Evolutionary conservation across 1,140 invertebrate species (phyloP).

Genomic region (Octopus sinensis): DNA sequence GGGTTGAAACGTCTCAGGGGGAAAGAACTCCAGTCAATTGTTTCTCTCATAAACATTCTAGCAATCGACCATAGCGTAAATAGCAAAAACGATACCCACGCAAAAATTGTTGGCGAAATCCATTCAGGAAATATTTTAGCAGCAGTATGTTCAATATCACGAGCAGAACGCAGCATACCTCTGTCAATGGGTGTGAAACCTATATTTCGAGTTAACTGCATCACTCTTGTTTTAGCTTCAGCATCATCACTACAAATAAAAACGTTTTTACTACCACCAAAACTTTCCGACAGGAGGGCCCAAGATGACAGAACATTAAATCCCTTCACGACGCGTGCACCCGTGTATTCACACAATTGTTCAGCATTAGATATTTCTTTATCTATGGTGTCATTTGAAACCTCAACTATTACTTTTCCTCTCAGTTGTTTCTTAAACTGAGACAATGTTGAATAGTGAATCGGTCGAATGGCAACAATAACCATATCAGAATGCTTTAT

Average conservation of each 20-base stretch:
- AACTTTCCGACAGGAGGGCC: constrained; percentile 41
- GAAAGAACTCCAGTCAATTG: constrained; percentile 43
- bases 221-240: constrained; percentile 32
- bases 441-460: constrained; percentile 36
- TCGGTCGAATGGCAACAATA: constrained; percentile 43
- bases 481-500: constrained; percentile 20
- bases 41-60: constrained; percentile 44
- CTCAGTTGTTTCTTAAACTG: constrained; percentile 26
- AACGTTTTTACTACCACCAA: constrained; percentile 35
- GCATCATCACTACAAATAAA: constrained; percentile 42
- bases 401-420: constrained; percentile 47
- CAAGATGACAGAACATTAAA: constrained; percentile 54
- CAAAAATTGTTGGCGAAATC: constrained; percentile 41
- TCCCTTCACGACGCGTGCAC: constrained; percentile 45
- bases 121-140: constrained; percentile 43
- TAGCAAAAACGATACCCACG: constrained; percentile 46
- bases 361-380: constrained; percentile 41
- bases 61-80: constrained; percentile 49
- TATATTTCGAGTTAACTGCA: constrained; percentile 40
- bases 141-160: constrained; percentile 41
- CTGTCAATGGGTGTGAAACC: constrained; percentile 44
- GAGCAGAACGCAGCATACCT: constrained; percentile 37
- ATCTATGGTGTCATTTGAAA: constrained; percentile 41
- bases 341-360: constrained; percentile 33
- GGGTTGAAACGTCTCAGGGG: constrained; percentile 53